A percentile compares a stretch with the other conserved stretches of the same genome.
Evolutionary conservation across 2,797 vertebrate species (phyloP).

Genomic region (Typhlichthys subterraneus): DNA sequence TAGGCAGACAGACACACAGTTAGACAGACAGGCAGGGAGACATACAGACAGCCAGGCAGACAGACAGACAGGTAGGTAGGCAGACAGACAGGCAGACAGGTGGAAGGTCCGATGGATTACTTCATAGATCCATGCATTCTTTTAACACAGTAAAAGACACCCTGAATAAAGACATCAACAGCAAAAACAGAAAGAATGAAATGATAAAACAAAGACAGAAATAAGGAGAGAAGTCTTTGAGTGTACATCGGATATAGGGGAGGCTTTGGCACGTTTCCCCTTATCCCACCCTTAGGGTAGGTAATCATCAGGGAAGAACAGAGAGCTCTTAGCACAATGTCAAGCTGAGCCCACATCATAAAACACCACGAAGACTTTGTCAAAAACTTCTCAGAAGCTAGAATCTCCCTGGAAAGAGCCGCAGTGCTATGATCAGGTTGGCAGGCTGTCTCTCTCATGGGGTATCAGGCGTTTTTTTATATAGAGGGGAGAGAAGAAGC

Average conservation of each 20-base stretch:
- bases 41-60: no score
- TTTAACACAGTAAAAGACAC: not conserved
- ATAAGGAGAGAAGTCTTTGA: not conserved
- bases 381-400: constrained; percentile 55
- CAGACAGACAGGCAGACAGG: no score
- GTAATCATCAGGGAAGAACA: constrained; percentile 27
- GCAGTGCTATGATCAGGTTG: constrained; percentile 50
- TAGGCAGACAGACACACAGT: no score
- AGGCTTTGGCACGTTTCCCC: constrained; percentile 22
- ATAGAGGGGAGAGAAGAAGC: constrained; percentile 18
- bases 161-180: not conserved
- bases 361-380: constrained; percentile 51
- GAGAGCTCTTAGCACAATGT: constrained; percentile 32
- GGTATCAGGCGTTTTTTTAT: constrained; percentile 49
- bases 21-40: no score
- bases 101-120: no score
- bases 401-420: constrained; percentile 43
- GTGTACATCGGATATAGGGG: not conserved
- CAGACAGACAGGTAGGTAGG: no score
- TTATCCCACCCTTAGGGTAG: constrained; percentile 24
- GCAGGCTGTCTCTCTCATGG: constrained; percentile 50
- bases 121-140: no score
- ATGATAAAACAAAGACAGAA: not conserved
- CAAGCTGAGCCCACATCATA: constrained; percentile 50
- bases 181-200: constrained; percentile 4